A percentile compares a stretch with the other conserved stretches of the same genome.
Evolutionary conservation across 2,888 invertebrate genomes (phyloP).

Genomic region (Antheraea yamamai): DNA sequence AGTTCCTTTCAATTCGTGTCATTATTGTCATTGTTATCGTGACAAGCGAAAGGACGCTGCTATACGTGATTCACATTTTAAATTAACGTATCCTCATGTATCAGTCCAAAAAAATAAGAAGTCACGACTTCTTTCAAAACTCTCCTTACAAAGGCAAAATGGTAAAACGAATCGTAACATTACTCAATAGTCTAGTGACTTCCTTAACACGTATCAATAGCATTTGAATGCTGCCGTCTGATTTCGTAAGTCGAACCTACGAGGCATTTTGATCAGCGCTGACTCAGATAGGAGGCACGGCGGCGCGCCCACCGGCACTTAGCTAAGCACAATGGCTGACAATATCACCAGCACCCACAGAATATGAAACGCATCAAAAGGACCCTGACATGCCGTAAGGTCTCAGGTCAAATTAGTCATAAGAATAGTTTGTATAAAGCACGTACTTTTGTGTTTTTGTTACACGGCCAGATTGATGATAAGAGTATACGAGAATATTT

Average conservation of each 20-base stretch:
- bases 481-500: background rate
- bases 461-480: constrained; percentile 28
- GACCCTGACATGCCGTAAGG: constrained; percentile 31
- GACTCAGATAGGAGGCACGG: constrained; percentile 17
- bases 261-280: constrained; percentile 54
- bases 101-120: constrained; percentile 8
- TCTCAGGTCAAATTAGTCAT: constrained; percentile 37
- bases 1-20: background rate
- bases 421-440: constrained; percentile 27
- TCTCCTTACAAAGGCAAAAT: constrained; percentile 16
- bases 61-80: constrained; percentile 16
- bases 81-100: constrained; percentile 14
- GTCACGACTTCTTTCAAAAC: constrained; percentile 19
- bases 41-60: constrained; percentile 10
- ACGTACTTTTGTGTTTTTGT: constrained; percentile 38
- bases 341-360: constrained; percentile 19
- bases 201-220: constrained; percentile 55
- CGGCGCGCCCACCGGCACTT: constrained; percentile 27
- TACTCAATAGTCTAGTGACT: constrained; percentile 53
- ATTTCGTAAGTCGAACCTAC: constrained; percentile 56
- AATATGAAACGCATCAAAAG: constrained; percentile 15
- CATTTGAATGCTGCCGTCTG: constrained; percentile 45
- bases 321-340: constrained; percentile 45
- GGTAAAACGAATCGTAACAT: constrained; percentile 38
- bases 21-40: background rate